Evolutionary conservation across 2,888 invertebrate species (phyloP), one percentile per base, ranked within the genome.

Genomic region (Hypselothyrea guttata): DNA sequence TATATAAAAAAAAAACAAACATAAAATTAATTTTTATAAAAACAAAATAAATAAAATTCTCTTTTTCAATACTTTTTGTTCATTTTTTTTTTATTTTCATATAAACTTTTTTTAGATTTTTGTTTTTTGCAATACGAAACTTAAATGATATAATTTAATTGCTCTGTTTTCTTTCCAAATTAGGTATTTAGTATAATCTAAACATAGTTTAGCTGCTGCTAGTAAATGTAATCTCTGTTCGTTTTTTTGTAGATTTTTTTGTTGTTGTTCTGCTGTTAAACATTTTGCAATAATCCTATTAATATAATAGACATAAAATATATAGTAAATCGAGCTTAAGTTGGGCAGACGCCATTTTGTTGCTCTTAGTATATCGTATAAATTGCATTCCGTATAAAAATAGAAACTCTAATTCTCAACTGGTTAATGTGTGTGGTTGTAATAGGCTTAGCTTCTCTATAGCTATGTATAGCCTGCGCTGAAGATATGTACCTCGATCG

Each of bases 261-360:
- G 47, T 42, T 16, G 31, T 45, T 45, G 37, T 16, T 15, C n/a
- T n/a, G n/a, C n/a, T n/a, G n/a, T n/a, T n/a, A n/a, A n/a, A n/a
- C n/a, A n/a, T 60, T 42, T 22, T 37, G 15, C 37, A 33, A 60
- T 70, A 68, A 79, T 56, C 83, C 78, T 79, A 79, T 79, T 84
- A 84, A 82, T 79, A 77, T 79, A 79, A 84, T 79, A 79, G 83
- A 84, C 78, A 61, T 82, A 82, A 64, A 73, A 79, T 68, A 61
- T 74, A 71, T 71, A 58, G 57, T 62, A 56, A 53, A 15, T 58
- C 38, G 72, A 54, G 68, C 67, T 61, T 62, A 56, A 53, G 12
- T 58, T 40, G 72, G 51, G 68, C 22, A 22, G 22, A 22, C 22
- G 5, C 22, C 22, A 22, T 22, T 2, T 5, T 22, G 5, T 54